Evolutionary conservation across 2,113 vertebrate species (phyloP), one percentile per base, ranked within the genome.

Genomic region (Corvus cornix): DNA sequence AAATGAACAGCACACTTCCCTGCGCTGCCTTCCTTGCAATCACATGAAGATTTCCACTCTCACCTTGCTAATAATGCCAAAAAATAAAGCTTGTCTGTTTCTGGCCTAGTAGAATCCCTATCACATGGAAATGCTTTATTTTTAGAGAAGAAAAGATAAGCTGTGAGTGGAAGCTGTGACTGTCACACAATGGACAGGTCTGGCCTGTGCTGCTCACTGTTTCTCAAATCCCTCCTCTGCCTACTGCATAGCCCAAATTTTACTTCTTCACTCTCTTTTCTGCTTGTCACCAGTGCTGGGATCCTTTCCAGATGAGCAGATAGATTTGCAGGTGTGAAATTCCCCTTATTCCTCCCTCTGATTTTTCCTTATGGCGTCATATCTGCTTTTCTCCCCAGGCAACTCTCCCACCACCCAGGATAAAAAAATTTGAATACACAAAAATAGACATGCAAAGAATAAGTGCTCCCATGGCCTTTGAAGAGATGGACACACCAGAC

Each of bases 91-190:
- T 53, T 23, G 27, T 41, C 68, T 73, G 20, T 75, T 79, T 81
- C 69, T 51, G 53, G 73, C 83, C 95, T 84, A 86, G 79, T 75
- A 93, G 52, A 64, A 84, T 86, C 52, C 81, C 72, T 87, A 43
- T 58, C 66, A 84, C 58, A 68, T 69, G 49, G n/a, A 89, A 92
- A 95, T 26, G 16, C 46, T 92, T 96, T 89, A 84, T 93, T 97
- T 94, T 90, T 92, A 78, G 78, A 93, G 89, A 78, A 91, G 79
- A 84, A 85, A 79, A 62, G 78, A 79, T 89, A 68, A 94, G 70
- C 69, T 83, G 58, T 63, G 85, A 94, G 91, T 72, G 37, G 83
- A 86, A 90, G 59, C 79, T 69, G 67, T 64, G 80, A 64, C 63
- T 75, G 62, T 84, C 63, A 74, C 81, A 84, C 83, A 87, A 93